Conservation (phyloP, 2,888 invertebrate species). For the Troides helena region DNA sequence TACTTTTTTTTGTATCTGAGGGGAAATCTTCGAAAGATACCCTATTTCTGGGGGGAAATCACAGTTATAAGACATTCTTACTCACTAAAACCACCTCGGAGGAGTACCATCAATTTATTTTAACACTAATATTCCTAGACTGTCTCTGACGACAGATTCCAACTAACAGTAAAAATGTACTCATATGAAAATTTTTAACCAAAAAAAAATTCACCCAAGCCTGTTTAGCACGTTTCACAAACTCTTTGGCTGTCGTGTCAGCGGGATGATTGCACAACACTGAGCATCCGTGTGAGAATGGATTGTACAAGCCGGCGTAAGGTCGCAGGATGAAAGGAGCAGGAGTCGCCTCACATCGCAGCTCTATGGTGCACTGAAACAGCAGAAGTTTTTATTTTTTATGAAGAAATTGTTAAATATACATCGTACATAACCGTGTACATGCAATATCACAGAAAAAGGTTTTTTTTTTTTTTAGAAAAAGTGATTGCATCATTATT, state of each 20-base stretch:
- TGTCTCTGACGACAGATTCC: too few relatives aligned
- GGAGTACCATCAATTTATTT: too few relatives aligned
- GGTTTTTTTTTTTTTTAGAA: neutral
- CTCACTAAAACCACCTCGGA: too few relatives aligned
- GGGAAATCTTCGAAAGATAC: too few relatives aligned
- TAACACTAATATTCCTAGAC: too few relatives aligned
- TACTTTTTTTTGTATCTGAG: too few relatives aligned
- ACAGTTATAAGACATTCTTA: too few relatives aligned
- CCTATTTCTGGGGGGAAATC: too few relatives aligned
- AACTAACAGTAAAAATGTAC: too few relatives aligned
- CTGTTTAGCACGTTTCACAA: constrained; percentile 86
- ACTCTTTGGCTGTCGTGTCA: constrained; percentile 85
- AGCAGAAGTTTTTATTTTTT: neutral
- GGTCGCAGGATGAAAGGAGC: constrained; percentile 88
- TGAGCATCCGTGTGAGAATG: constrained; percentile 89
- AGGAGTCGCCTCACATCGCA: constrained; percentile 82
- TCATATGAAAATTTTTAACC: too few relatives aligned
- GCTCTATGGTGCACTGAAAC: constrained; percentile 59
- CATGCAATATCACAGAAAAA: neutral
- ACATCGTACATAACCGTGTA: neutral
- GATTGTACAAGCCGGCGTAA: constrained; percentile 90
- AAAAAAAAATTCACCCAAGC: constrained; percentile 78
- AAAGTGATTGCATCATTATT: neutral
- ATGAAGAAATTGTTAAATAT: neutral
- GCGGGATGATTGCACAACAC: constrained; percentile 92